Evolutionary conservation across 1,140 invertebrate species (phyloP).

Genomic region (Brachionus manjavacas): DNA sequence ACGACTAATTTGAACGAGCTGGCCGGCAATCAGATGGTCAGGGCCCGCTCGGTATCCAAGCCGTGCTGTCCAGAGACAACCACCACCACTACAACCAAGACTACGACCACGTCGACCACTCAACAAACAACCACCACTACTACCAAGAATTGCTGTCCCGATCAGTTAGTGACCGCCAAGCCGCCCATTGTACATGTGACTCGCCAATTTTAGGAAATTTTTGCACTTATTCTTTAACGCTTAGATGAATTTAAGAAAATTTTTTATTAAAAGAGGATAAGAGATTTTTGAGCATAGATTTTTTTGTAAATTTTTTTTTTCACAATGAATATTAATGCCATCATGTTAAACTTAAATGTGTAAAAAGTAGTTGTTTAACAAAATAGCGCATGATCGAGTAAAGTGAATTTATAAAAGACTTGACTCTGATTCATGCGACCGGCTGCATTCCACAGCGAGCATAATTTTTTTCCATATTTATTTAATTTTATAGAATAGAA

Average conservation of each 20-base stretch:
- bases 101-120: neutral
- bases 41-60: neutral
- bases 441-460: neutral
- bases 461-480: neutral
- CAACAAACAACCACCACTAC: constrained; percentile 28
- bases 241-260: too few relatives aligned
- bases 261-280: neutral
- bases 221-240: neutral
- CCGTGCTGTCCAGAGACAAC: constrained; percentile 9
- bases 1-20: constrained; percentile 19
- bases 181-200: constrained; percentile 33
- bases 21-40: neutral
- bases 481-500: neutral
- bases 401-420: neutral
- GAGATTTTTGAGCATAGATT: neutral
- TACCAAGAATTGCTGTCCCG: neutral
- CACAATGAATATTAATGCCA: neutral
- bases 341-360: neutral
- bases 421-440: neutral
- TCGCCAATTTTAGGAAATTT: constrained; percentile 1
- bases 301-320: neutral
- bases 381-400: neutral
- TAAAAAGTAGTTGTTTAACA: neutral
- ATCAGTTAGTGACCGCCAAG: neutral
- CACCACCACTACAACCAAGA: constrained; percentile 7